Conservation (phyloP, 1,140 invertebrate genomes). For the Phthorimaea operculella region DNA sequence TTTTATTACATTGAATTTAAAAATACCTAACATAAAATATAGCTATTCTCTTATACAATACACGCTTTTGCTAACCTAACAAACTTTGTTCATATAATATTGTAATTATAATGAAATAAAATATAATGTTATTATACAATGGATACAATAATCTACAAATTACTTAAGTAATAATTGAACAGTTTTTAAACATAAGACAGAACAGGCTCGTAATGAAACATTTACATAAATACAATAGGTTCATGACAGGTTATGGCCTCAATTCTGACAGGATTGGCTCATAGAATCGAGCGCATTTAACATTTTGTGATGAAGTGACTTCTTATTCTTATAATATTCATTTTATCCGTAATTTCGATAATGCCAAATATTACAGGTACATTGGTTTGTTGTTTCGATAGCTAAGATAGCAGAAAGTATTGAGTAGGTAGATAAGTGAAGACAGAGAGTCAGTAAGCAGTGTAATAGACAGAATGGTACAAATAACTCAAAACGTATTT, state of each 20-base stretch:
- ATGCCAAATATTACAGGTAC: no score
- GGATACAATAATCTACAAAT: slow-evolving; percentile 6
- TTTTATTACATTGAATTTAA: slow-evolving; percentile 48
- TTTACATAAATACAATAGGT: neutral
- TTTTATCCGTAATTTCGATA: no score
- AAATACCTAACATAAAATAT: slow-evolving; percentile 41
- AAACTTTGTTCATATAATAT: slow-evolving; percentile 42
- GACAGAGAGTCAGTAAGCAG: no score
- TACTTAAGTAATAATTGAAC: slow-evolving; percentile 3
- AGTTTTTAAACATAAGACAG: neutral
- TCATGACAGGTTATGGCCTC: neutral
- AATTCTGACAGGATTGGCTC: no score
- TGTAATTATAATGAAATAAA: slow-evolving; percentile 13
- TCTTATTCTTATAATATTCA: no score
- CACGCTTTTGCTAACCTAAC: slow-evolving; percentile 25
- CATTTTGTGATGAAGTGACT: no score
- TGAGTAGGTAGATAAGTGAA: no score
- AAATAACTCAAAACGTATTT: no score
- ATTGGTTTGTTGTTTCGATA: no score
- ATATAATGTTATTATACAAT: slow-evolving; percentile 38
- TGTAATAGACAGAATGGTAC: no score
- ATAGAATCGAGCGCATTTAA: no score
- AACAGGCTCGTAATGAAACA: neutral
- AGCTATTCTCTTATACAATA: slow-evolving; percentile 32
- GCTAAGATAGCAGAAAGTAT: no score